Evolutionary conservation across 1,140 invertebrate species (phyloP).

Genomic region (Augochlora pura): DNA sequence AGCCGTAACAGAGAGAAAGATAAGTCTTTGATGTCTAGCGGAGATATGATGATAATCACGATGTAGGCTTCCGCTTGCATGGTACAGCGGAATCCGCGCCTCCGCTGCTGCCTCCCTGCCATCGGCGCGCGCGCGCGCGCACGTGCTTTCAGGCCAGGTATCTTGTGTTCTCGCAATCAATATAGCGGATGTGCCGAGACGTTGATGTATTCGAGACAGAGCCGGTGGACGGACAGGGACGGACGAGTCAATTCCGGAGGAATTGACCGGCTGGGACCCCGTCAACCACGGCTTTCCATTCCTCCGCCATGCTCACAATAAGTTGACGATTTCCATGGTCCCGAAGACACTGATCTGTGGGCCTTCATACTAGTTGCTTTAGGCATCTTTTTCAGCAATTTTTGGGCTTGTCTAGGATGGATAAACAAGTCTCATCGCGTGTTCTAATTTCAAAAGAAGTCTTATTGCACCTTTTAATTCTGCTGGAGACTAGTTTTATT

Average conservation of each 20-base stretch:
- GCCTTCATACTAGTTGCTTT: no score
- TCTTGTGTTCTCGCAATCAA: slow-evolving; percentile 64
- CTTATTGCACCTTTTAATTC: no score
- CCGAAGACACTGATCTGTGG: no score
- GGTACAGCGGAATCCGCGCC: slow-evolving; percentile 59
- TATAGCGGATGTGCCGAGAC: slow-evolving; percentile 64
- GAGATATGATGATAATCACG: slow-evolving; percentile 73
- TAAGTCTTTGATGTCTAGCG: slow-evolving; percentile 71
- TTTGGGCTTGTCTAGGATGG: no score
- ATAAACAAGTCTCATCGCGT: no score
- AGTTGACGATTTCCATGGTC: no score
- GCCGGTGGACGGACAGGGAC: slow-evolving; percentile 32
- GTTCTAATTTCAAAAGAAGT: no score
- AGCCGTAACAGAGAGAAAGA: slow-evolving; percentile 33
- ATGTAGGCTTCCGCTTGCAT: slow-evolving; percentile 66
- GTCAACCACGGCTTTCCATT: neutral
- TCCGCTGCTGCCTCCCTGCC: slow-evolving; percentile 28
- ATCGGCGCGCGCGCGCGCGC: slow-evolving; percentile 47
- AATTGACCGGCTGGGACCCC: neutral
- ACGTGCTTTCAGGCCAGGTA: slow-evolving; percentile 58
- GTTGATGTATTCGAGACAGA: slow-evolving; percentile 57
- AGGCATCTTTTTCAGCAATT: no score
- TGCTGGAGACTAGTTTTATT: no score
- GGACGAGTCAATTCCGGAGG: slow-evolving; percentile 23
- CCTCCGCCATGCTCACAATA: no score